Evolutionary conservation across 2,113 vertebrate genomes (phyloP).

Genomic region (Eudyptes chrysolophus): DNA sequence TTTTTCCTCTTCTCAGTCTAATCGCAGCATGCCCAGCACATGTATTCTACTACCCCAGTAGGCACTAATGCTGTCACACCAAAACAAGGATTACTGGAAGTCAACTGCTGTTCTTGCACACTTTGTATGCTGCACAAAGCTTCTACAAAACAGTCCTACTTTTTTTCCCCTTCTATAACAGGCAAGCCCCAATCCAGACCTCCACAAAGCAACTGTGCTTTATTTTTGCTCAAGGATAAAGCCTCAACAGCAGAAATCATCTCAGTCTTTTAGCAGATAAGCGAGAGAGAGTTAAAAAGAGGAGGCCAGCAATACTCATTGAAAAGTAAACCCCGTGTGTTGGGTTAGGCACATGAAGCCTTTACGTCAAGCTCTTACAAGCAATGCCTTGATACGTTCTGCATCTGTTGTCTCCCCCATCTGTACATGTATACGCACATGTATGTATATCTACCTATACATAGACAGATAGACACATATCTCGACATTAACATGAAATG

Average conservation of each 20-base stretch:
- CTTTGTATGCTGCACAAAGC: background rate
- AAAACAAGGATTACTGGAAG: background rate
- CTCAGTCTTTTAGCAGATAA: background rate
- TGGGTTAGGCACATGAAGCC: background rate
- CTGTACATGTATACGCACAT: accelerated
- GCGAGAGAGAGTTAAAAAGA: background rate
- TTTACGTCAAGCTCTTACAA: background rate
- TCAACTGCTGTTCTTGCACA: background rate
- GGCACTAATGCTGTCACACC: background rate
- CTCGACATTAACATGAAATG: background rate
- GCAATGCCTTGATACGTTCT: background rate
- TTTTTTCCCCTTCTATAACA: background rate
- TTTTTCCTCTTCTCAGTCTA: background rate
- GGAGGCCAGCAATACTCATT: background rate
- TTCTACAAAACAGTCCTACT: background rate
- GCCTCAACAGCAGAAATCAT: background rate
- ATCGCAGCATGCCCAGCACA: background rate
- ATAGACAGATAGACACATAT: accelerated
- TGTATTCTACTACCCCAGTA: background rate
- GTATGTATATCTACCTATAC: accelerated
- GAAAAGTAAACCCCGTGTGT: background rate
- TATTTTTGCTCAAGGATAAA: background rate
- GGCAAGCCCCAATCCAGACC: background rate
- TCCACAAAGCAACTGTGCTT: background rate
- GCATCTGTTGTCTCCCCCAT: background rate